Conservation (phyloP, 2,113 vertebrate genomes). For the Spilogale gracilis region DNA sequence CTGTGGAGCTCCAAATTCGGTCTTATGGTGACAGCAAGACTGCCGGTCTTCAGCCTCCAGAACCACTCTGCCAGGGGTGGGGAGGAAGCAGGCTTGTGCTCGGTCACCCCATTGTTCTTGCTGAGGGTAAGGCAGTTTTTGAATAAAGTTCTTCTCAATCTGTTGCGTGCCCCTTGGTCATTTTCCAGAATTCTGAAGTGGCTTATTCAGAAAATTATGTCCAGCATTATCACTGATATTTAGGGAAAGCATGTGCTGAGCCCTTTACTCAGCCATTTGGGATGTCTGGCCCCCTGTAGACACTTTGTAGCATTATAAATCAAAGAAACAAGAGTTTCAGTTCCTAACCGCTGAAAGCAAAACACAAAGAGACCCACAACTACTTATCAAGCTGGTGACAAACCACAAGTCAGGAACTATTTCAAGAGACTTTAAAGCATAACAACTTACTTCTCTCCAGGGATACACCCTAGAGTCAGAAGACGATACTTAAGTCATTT, state of each 20-base stretch:
- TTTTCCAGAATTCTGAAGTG: neutral
- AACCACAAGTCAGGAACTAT: neutral
- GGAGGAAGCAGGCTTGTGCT: neutral
- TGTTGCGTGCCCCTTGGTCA: neutral
- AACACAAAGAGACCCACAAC: neutral
- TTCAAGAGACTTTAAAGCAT: neutral
- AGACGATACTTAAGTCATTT: neutral
- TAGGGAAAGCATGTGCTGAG: neutral
- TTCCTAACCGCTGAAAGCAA: neutral
- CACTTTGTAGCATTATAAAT: neutral
- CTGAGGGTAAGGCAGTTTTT: neutral
- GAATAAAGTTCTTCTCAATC: neutral
- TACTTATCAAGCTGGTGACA: neutral
- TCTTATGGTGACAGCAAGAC: neutral
- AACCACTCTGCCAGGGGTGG: accelerated
- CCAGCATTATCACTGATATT: neutral
- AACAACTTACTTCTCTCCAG: neutral
- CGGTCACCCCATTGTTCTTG: neutral
- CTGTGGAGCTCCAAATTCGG: neutral
- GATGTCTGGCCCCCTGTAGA: neutral
- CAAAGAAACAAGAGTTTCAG: neutral
- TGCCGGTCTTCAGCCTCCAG: too few relatives aligned
- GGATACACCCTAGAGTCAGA: neutral
- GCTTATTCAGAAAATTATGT: neutral
- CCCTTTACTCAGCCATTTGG: neutral